A percentile compares a stretch with the other conserved stretches of the same genome.
Evolutionary conservation across 1,140 invertebrate species (phyloP).

Genomic region (Alviniconcha marisindica): DNA sequence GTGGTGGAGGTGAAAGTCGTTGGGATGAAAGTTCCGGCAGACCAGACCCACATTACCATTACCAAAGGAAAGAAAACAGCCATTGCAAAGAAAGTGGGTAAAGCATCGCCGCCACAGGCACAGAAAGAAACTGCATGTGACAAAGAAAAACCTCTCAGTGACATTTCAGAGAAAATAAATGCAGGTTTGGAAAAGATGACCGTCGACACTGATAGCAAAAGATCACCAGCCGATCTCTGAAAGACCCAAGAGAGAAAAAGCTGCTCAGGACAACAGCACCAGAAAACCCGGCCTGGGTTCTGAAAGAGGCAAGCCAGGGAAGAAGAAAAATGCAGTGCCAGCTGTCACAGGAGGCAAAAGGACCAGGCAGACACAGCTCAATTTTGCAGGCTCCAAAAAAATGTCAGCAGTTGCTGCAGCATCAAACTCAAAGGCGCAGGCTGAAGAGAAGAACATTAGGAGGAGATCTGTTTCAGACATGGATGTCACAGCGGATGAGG

Average conservation of each 20-base stretch:
- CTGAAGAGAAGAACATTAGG: neutral
- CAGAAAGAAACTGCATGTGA: neutral
- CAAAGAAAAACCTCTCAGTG: neutral
- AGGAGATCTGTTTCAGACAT: neutral
- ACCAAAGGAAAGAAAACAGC: neutral
- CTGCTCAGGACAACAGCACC: neutral
- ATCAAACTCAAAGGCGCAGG: neutral
- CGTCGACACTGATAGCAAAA: neutral
- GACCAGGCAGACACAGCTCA: constrained; percentile 32
- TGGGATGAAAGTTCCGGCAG: neutral
- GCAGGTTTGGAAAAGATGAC: neutral
- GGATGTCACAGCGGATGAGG: neutral
- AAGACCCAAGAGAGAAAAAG: constrained; percentile 16
- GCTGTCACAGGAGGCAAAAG: neutral
- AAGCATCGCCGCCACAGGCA: neutral
- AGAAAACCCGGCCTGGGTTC: no score
- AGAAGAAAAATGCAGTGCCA: neutral
- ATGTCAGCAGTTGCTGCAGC: neutral
- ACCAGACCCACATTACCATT: neutral
- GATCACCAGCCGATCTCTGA: constrained; percentile 5
- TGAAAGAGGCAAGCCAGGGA: neutral
- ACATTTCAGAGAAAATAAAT: neutral
- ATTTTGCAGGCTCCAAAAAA: constrained; percentile 27
- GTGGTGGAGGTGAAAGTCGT: constrained; percentile 10
- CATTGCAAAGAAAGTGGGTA: neutral